Percentiles rank a stretch among this genome's conserved stretches.
Conservation (phyloP, 2,113 vertebrate genomes). For the Ceratotherium simum region DNA sequence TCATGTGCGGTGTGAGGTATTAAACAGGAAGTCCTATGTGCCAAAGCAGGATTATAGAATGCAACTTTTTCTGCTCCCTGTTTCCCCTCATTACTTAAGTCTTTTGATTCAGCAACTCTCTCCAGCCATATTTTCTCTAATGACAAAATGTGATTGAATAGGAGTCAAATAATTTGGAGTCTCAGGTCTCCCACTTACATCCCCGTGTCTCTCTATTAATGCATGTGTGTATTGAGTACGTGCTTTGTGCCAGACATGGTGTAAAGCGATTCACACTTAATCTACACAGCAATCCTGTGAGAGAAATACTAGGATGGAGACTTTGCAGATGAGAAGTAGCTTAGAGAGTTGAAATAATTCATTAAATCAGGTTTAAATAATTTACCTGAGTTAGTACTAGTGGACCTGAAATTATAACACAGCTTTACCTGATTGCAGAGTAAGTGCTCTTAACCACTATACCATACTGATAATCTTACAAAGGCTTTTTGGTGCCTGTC, state of each 20-base stretch:
- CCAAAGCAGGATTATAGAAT: not conserved
- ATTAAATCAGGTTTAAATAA: not conserved
- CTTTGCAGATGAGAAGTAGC: not conserved
- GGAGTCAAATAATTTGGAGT: not conserved
- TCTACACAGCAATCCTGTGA: not conserved
- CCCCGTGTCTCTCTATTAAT: not conserved
- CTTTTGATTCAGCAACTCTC: slow-evolving; percentile 23
- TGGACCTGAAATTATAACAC: slow-evolving; percentile 16
- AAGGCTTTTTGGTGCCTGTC: not conserved
- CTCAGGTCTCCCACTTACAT: not conserved
- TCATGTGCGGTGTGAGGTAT: accelerated
- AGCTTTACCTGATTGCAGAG: not conserved
- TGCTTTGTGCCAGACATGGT: not conserved
- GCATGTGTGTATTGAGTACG: not conserved
- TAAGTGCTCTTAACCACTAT: not conserved
- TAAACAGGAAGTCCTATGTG: not conserved
- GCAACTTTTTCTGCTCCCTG: not conserved
- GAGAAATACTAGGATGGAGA: not conserved
- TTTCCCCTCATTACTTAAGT: not conserved
- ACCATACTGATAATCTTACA: not conserved
- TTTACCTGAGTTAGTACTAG: not conserved
- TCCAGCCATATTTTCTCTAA: not conserved
- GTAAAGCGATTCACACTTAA: not conserved
- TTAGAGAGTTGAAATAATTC: not conserved
- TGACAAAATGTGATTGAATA: not conserved